Conservation (phyloP, 1,140 invertebrate genomes). For the Nymphalis io region DNA sequence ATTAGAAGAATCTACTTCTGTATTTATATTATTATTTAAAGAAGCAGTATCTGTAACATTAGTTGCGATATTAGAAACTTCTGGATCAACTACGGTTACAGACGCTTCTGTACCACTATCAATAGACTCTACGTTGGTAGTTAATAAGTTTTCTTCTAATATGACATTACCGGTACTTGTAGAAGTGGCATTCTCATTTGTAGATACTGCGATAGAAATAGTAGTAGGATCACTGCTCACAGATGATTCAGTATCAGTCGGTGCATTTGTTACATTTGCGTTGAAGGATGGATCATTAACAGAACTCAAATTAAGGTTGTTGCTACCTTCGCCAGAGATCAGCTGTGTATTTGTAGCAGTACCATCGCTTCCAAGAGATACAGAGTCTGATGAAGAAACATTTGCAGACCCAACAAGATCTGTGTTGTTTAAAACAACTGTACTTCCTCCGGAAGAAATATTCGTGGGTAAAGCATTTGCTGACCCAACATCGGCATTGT, state of each 20-base stretch:
- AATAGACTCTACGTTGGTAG: not conserved
- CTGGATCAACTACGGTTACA: not conserved
- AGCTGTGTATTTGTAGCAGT: not conserved
- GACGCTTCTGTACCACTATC: not conserved
- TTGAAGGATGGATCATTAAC: not conserved
- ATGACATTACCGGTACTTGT: not conserved
- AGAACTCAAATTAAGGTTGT: too few species aligned
- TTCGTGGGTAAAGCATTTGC: not conserved
- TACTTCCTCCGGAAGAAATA: not conserved
- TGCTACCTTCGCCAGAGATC: too few species aligned
- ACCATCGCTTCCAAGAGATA: not conserved
- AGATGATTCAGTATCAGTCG: not conserved
- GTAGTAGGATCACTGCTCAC: not conserved
- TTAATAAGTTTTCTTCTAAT: not conserved
- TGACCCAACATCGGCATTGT: not conserved
- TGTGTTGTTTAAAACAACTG: too few species aligned
- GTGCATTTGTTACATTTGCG: not conserved
- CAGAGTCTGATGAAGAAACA: not conserved
- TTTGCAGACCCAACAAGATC: not conserved
- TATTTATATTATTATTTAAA: not conserved
- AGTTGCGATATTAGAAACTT: not conserved
- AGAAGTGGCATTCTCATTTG: not conserved
- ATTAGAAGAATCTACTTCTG: not conserved
- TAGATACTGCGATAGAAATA: not conserved
- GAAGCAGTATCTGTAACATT: not conserved